Evolutionary conservation across 2,888 invertebrate species (phyloP), one percentile per base, ranked within the genome.

Genomic region (Leucozona laternaria): DNA sequence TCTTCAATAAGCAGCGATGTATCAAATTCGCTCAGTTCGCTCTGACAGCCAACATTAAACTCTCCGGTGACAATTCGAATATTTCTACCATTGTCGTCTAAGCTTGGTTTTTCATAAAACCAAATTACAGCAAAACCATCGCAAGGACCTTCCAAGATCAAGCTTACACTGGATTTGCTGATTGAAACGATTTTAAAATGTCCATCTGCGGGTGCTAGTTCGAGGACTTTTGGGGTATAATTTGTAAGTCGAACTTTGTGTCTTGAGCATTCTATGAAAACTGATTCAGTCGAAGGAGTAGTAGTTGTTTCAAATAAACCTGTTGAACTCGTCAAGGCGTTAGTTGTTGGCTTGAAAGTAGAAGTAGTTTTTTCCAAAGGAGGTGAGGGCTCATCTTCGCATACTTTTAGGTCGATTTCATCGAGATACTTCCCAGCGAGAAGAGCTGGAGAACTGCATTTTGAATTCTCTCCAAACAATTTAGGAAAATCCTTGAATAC

Each of bases 371-470:
- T 45, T 48, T 45, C 17, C 2, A 13, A 20, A 2, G 58, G 17
- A 55, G 10, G 4, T 40, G 4, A 4, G 0, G 40, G 3, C 13
- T 31, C 28, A 70, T 71, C 17, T 10, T 25, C 34, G 28, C 86
- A 86, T 28, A 1, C 11, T 0, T 37, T n/a, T 4, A 75, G 17
- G 1, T 20, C 15, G 11, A 79, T 43, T 0, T 58, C 60, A 13
- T 37, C 25, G 0, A 86, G 22, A 10, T 2, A 0, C 17, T 53
- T 62, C 15, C 72, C 88, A 11, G 64, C 43, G 10, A 73, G 48
- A 4, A 87, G 62, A 0, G 0, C 0, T 0, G 90, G 90, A 4
- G 75, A 70, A 10, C 58, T 34, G 71, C 90, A 90, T 43, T 43
- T 75, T 2, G 77, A 28, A 25, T 64, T 68, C 2, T 10, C 22